These are phyloP conservation scores for Lycocerus yunnanus DNA, from an alignment of 2,888 invertebrate species.

Conservation along the genomic window DNA sequence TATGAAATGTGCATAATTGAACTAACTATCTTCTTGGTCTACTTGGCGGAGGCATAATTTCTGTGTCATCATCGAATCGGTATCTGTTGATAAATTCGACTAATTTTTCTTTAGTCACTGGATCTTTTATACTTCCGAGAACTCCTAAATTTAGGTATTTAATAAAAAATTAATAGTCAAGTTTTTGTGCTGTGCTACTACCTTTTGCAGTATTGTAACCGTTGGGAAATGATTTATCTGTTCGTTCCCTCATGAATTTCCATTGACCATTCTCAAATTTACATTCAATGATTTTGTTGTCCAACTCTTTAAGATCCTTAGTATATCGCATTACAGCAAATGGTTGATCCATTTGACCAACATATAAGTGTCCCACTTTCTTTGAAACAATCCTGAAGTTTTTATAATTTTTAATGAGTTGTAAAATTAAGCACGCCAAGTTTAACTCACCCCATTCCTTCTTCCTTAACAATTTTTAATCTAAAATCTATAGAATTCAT, in stretches of 20 bases:
- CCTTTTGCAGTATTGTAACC: constrained; percentile 81
- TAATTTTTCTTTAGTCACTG: constrained; percentile 83
- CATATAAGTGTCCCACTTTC: constrained; percentile 77
- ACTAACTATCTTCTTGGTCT: constrained; percentile 16
- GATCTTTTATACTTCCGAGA: constrained; percentile 77
- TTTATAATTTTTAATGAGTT: not conserved
- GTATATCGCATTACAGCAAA: constrained; percentile 77
- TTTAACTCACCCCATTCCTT: constrained; percentile 69
- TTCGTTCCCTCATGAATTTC: constrained; percentile 93
- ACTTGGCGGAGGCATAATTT: constrained; percentile 74
- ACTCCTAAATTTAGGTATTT: constrained; percentile 66
- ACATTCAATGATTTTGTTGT: constrained; percentile 97
- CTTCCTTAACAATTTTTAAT: constrained; percentile 76
- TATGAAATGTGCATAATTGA: not conserved
- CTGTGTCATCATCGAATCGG: constrained; percentile 68
- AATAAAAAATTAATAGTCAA: constrained; percentile 3
- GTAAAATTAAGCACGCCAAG: not conserved
- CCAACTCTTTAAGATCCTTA: constrained; percentile 74
- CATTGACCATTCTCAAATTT: constrained; percentile 79
- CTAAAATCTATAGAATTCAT: constrained; percentile 97
- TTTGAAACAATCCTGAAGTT: constrained; percentile 65
- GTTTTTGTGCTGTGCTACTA: constrained; percentile 52
- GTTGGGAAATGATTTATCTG: constrained; percentile 96
- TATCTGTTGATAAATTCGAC: constrained; percentile 72
- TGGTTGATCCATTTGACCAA: constrained; percentile 71